Conservation (phyloP, 2,113 vertebrate species). For the Rhinichthys klamathensis region DNA sequence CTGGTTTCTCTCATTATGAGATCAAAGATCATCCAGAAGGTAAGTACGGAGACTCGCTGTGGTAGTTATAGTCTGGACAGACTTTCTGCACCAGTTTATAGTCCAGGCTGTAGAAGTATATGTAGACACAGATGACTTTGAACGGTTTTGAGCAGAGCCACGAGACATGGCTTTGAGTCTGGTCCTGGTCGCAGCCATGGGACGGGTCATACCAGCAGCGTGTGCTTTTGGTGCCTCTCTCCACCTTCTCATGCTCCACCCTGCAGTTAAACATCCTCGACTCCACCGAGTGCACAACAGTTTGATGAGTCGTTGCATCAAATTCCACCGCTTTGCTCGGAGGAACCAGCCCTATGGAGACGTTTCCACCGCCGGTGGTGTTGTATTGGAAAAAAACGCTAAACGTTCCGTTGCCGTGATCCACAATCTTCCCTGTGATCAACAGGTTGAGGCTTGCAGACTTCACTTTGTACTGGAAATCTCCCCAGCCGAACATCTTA, state of each 20-base stretch:
- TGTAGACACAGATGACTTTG: conserved; percentile 99
- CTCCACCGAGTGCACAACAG: conserved; percentile 93
- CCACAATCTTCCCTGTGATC: conserved; percentile 98
- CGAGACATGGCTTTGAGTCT: conserved; percentile 97
- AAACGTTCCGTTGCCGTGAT: conserved; percentile 98
- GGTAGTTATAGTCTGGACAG: conserved; percentile 99
- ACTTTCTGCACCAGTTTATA: conserved; percentile 99
- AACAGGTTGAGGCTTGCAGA: conserved; percentile 96
- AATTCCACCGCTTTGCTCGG: conserved; percentile 98
- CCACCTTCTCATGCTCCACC: conserved; percentile 97
- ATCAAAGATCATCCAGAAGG: conserved; percentile 86
- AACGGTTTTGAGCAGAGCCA: conserved; percentile 99
- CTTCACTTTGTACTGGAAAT: conserved; percentile 99
- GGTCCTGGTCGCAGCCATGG: conserved; percentile 97
- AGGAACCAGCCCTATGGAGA: conserved; percentile 94
- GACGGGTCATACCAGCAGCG: conserved; percentile 97
- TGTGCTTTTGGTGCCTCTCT: conserved; percentile 94
- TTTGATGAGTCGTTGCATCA: conserved; percentile 87
- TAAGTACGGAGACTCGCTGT: conserved; percentile 97
- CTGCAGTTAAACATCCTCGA: conserved; percentile 99
- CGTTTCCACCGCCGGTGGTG: conserved; percentile 95
- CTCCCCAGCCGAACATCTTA: conserved; percentile 99
- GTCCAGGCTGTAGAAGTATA: conserved; percentile 99
- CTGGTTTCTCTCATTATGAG: not conserved
- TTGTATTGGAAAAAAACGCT: conserved; percentile 99